These are phyloP conservation scores for Standfussiana lucernea DNA, from an alignment of 2,888 invertebrate species.

Conservation along the genomic window DNA sequence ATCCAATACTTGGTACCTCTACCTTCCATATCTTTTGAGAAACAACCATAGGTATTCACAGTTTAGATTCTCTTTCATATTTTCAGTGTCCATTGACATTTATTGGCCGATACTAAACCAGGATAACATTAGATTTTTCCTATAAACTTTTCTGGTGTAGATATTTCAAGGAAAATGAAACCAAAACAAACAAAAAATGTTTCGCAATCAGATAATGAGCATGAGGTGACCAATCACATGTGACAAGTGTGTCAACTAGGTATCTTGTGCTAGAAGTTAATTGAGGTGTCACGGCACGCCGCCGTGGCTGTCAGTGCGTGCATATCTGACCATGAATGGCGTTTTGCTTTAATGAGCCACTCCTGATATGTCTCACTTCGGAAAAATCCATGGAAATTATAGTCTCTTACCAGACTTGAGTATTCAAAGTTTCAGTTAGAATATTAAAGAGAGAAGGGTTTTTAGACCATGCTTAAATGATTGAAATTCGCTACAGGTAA, in stretches of 20 bases:
- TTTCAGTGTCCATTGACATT: conserved; percentile 41
- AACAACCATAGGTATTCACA: background rate
- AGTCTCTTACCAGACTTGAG: background rate
- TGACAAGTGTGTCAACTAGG: conserved; percentile 66
- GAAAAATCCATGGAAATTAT: conserved; percentile 29
- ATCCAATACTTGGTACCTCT: background rate
- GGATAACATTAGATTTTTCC: conserved; percentile 33
- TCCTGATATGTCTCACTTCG: conserved; percentile 45
- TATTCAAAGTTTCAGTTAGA: background rate
- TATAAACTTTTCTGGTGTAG: conserved; percentile 23
- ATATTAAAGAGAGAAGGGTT: background rate
- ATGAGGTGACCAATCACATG: conserved; percentile 57
- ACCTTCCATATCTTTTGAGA: background rate
- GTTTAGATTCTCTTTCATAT: conserved; percentile 10
- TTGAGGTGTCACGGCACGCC: conserved; percentile 68
- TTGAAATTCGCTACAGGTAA: background rate
- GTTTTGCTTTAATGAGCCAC: conserved; percentile 63
- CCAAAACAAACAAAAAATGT: conserved; percentile 31
- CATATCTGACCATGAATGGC: conserved; percentile 66
- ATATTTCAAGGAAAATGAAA: conserved; percentile 55
- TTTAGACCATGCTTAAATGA: conserved; percentile 1
- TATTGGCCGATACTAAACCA: conserved; percentile 1
- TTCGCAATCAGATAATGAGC: conserved; percentile 49
- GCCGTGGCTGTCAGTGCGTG: conserved; percentile 68
- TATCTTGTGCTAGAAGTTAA: conserved; percentile 68